A percentile compares a stretch with the other conserved stretches of the same genome.
phyloP scores from a whole-genome alignment of 2,888 invertebrate genomes.

The Blomia tropicalis region DNA sequence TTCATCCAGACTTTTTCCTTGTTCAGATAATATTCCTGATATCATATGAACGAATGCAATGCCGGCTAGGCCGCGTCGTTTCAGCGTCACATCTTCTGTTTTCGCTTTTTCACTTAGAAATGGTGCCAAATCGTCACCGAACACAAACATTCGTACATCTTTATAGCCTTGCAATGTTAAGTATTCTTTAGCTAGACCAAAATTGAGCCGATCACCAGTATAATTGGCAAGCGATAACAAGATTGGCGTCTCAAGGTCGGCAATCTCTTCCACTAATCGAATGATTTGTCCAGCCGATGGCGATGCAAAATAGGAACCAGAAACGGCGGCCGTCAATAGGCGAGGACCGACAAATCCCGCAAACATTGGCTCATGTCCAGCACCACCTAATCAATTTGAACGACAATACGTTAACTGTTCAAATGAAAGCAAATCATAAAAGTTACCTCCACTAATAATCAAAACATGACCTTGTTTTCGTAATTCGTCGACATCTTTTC shows the following conservation, averaged over 20 bases:
- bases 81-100: slow-evolving; percentile 32
- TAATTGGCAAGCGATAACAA: slow-evolving; percentile 58
- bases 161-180: slow-evolving; percentile 48
- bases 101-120: slow-evolving; percentile 18
- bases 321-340: slow-evolving; percentile 58
- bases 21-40: slow-evolving; percentile 56
- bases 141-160: slow-evolving; percentile 42
- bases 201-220: slow-evolving; percentile 60
- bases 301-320: slow-evolving; percentile 58
- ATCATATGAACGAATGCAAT: slow-evolving; percentile 46
- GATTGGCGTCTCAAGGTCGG: slow-evolving; percentile 40
- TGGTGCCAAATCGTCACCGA: slow-evolving; percentile 55
- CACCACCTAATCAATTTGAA: slow-evolving; percentile 48
- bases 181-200: slow-evolving; percentile 61
- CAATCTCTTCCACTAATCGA: slow-evolving; percentile 6
- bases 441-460: slow-evolving; percentile 12
- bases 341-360: slow-evolving; percentile 55
- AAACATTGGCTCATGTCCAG: slow-evolving; percentile 60
- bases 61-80: slow-evolving; percentile 47
- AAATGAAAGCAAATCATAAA: not conserved
- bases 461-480: not conserved
- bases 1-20: slow-evolving; percentile 43
- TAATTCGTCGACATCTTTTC: slow-evolving; percentile 15
- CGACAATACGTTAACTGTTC: not conserved
- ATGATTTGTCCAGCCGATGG: slow-evolving; percentile 44